These are phyloP conservation scores for Drosophila limbata DNA, from an alignment of 2,888 invertebrate genomes.

Conservation along the genomic window DNA sequence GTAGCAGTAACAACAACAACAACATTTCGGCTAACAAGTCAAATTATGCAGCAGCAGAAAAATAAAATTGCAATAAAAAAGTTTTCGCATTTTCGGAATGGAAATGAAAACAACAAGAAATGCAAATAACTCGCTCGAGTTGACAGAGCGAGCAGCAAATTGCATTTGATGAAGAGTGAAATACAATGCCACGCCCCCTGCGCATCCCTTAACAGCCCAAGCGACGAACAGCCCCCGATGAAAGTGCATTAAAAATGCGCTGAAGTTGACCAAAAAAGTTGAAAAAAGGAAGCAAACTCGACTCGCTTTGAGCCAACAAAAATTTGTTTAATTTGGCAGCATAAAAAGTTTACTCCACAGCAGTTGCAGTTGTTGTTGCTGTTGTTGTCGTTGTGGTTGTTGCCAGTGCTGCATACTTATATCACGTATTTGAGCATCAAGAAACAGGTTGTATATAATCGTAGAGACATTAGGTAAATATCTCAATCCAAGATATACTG, in stretches of 20 bases:
- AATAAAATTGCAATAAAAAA: constrained; percentile 30
- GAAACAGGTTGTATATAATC: neutral
- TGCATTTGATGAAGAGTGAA: constrained; percentile 65
- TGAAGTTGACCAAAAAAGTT: constrained; percentile 45
- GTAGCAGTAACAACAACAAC: constrained; percentile 1
- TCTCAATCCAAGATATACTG: too few relatives aligned
- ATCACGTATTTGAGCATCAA: neutral
- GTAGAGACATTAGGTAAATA: neutral
- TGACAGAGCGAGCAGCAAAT: constrained; percentile 56
- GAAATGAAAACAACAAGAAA: constrained; percentile 49
- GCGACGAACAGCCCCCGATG: constrained; percentile 42
- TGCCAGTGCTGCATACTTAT: constrained; percentile 14
- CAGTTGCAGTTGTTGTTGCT: constrained; percentile 20
- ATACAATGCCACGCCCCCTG: constrained; percentile 16
- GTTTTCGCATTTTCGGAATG: constrained; percentile 44
- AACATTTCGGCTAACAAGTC: constrained; percentile 20
- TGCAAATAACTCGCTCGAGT: constrained; percentile 70
- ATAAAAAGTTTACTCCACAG: constrained; percentile 60
- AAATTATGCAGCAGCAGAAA: constrained; percentile 36
- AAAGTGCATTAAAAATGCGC: constrained; percentile 67
- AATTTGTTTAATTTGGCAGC: constrained; percentile 74
- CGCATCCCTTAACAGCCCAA: neutral
- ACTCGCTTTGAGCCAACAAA: constrained; percentile 30
- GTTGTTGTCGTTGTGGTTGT: constrained; percentile 21
- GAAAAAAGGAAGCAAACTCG: constrained; percentile 15